These are phyloP conservation scores for Casuarius casuarius DNA, from an alignment of 2,113 vertebrate species.

Conservation along the genomic window DNA sequence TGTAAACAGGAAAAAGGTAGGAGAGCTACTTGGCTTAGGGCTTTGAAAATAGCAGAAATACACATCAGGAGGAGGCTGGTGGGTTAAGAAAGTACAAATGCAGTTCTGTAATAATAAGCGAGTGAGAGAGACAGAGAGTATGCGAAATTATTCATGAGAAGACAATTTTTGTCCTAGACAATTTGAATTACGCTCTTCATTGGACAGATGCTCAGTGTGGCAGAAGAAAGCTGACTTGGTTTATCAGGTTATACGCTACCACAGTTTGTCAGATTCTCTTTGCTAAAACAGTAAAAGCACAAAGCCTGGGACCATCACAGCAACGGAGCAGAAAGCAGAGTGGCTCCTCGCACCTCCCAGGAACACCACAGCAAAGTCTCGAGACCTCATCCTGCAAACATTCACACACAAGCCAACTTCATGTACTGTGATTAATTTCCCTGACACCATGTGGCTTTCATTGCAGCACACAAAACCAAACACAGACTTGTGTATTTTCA, in stretches of 20 bases:
- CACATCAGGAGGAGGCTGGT: background rate
- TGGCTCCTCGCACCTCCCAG: background rate
- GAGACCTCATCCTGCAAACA: background rate
- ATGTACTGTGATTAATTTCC: conserved; percentile 20
- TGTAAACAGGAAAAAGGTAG: background rate
- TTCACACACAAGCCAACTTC: conserved; percentile 18
- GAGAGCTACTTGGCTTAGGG: background rate
- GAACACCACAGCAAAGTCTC: background rate
- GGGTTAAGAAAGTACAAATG: background rate
- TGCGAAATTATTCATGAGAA: background rate
- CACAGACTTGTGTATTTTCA: background rate
- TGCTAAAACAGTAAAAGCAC: background rate
- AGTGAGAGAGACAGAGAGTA: background rate
- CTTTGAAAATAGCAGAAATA: conserved; percentile 21
- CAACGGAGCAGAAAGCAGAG: background rate
- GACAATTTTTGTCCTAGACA: background rate
- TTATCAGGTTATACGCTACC: background rate
- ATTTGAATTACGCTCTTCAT: background rate
- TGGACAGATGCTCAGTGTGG: background rate
- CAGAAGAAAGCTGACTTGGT: background rate
- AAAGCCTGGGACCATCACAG: background rate
- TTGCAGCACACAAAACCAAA: conserved; percentile 25
- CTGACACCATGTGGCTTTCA: conserved; percentile 10
- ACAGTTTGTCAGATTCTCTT: background rate
- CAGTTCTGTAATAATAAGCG: background rate